These are phyloP conservation scores for Drosophila yooni DNA, from an alignment of 2,888 invertebrate genomes.

Conservation along the genomic window DNA sequence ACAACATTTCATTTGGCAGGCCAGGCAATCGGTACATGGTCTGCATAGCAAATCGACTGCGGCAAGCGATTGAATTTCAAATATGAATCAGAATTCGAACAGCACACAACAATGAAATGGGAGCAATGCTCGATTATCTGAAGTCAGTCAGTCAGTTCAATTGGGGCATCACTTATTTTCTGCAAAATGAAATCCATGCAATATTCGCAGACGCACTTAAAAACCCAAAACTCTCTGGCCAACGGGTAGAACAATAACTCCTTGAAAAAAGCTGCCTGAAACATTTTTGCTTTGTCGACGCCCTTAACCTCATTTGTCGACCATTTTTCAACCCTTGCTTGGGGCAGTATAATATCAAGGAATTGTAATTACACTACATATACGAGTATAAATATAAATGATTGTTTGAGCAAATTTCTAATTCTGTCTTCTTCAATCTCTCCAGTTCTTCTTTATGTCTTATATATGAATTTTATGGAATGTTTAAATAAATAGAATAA, in stretches of 20 bases:
- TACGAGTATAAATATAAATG: background rate
- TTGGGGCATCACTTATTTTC: slow-evolving; percentile 3
- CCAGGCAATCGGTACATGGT: slow-evolving; percentile 12
- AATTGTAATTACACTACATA: background rate
- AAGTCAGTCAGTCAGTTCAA: slow-evolving; percentile 11
- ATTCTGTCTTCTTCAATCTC: background rate
- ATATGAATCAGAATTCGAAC: slow-evolving; percentile 8
- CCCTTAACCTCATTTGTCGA: slow-evolving; percentile 63
- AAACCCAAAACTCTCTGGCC: slow-evolving; percentile 2
- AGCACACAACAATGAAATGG: background rate
- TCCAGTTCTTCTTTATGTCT: background rate
- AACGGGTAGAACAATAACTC: slow-evolving; percentile 27
- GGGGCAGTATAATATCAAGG: too few relatives aligned
- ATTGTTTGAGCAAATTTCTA: background rate
- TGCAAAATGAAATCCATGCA: slow-evolving; percentile 16
- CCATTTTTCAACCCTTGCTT: background rate
- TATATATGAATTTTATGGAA: background rate
- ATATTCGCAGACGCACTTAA: slow-evolving; percentile 5
- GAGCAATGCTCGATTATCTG: slow-evolving; percentile 28
- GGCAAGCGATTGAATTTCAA: slow-evolving; percentile 22
- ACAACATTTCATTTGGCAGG: slow-evolving; percentile 2
- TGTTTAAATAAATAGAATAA: background rate
- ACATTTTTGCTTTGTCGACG: slow-evolving; percentile 37
- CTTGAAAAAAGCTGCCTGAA: slow-evolving; percentile 17
- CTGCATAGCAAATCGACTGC: slow-evolving; percentile 30